Percentiles rank a stretch among this genome's conserved stretches.
Evolutionary conservation across 2,797 vertebrate species (phyloP).

Genomic region (Lateolabrax maculatus): DNA sequence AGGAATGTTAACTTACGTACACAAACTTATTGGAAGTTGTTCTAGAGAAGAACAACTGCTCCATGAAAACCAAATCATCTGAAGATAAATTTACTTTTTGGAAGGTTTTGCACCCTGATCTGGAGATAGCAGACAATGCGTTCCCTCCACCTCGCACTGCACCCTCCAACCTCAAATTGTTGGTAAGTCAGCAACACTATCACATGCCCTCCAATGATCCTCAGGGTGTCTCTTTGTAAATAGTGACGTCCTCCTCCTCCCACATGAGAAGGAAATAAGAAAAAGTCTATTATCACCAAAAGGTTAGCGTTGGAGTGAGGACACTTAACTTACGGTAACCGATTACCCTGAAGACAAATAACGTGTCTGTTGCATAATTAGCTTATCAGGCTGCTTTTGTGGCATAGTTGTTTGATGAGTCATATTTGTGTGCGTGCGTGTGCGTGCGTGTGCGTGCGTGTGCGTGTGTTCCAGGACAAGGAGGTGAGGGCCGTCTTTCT

Average conservation of each 20-base stretch:
- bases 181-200: slow-evolving; percentile 88
- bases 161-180: slow-evolving; percentile 94
- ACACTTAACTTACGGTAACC: slow-evolving; percentile 33
- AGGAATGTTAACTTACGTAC: neutral
- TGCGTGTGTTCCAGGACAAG: slow-evolving; percentile 91
- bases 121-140: slow-evolving; percentile 97
- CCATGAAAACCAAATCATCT: slow-evolving; percentile 17
- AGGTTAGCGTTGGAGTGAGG: slow-evolving; percentile 19
- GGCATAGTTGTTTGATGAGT: slow-evolving; percentile 60
- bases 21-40: neutral
- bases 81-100: slow-evolving; percentile 18
- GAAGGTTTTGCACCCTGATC: slow-evolving; percentile 97
- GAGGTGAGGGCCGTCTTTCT: slow-evolving; percentile 97
- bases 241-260: slow-evolving; percentile 26
- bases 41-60: neutral
- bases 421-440: slow-evolving; percentile 34
- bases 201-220: slow-evolving; percentile 10
- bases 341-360: slow-evolving; percentile 55
- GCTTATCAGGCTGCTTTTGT: slow-evolving; percentile 50
- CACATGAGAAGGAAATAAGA: slow-evolving; percentile 23
- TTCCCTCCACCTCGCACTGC: slow-evolving; percentile 95
- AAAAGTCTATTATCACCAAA: slow-evolving; percentile 48
- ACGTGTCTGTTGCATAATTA: slow-evolving; percentile 40
- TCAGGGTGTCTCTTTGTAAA: slow-evolving; percentile 17
- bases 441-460: slow-evolving; percentile 15